Evolutionary conservation across 1,140 invertebrate species (phyloP).

Genomic region (Tenebrio molitor): DNA sequence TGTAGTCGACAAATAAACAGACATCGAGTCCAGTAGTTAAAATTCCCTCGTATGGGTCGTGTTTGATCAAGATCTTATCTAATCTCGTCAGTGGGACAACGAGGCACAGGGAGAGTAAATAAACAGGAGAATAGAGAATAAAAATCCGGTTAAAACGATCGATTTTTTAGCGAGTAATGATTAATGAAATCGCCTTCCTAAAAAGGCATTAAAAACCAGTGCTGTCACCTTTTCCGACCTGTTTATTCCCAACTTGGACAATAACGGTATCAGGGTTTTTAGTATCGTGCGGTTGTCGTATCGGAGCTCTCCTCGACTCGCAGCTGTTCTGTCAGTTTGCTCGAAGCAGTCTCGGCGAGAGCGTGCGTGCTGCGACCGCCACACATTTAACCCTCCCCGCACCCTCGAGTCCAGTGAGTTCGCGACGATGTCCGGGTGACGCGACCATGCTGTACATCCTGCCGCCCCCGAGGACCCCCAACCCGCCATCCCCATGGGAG

Average conservation of each 20-base stretch:
- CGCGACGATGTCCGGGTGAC: slow-evolving; percentile 15
- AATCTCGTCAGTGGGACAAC: not conserved
- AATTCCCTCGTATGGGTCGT: no score
- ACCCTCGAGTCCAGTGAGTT: no score
- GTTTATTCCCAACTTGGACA: slow-evolving; percentile 43
- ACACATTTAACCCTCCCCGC: not conserved
- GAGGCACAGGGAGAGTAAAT: no score
- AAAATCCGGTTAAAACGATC: no score
- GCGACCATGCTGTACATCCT: slow-evolving; percentile 67
- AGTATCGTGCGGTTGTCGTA: slow-evolving; percentile 53
- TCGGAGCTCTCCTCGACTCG: slow-evolving; percentile 24
- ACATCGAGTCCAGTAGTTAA: not conserved
- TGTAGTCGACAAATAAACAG: not conserved
- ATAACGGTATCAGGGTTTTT: slow-evolving; percentile 54
- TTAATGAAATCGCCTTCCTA: not conserved
- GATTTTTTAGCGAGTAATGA: slow-evolving; percentile 2
- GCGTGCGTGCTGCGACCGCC: not conserved
- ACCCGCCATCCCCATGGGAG: slow-evolving; percentile 70
- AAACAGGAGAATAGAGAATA: no score
- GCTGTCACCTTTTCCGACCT: slow-evolving; percentile 34
- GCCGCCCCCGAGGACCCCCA: slow-evolving; percentile 67
- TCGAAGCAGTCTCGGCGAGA: slow-evolving; percentile 29
- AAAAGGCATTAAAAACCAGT: slow-evolving; percentile 22
- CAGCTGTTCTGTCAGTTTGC: slow-evolving; percentile 51
- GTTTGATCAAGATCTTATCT: slow-evolving; percentile 26